Evolutionary conservation across 2,888 invertebrate species (phyloP), one percentile per base, ranked within the genome.

Genomic region (Cristatella mucedo): DNA sequence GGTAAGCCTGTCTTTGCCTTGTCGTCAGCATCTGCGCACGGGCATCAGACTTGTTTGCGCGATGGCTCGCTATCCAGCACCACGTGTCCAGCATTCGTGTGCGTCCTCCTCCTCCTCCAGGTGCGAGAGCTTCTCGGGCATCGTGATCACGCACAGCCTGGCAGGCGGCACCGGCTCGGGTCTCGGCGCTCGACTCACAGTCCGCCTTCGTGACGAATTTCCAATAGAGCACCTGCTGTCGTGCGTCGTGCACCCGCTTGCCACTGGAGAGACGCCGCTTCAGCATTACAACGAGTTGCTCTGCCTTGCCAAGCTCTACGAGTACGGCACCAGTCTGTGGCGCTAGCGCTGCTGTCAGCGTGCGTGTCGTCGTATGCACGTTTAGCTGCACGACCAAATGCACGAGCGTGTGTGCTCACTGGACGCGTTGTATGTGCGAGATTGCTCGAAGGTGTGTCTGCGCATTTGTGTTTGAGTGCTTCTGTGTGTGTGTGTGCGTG

Each of bases 151-250:
- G 36, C 62, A 62, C 51, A 63, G 63, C 46, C 44, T 63, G 4
- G 55, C 56, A 43, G 64, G 64, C 4, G 64, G 64, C 2, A 64
- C 64, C 3, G 64, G 64, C 2, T 60, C 63, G 53, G 61, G 62
- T 13, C 46, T 64, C 21, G 61, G 62, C 22, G 57, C 61, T 4
- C 48, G 53, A 13, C 47, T 63, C 24, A 46, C 48, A 19, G 59
- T 63, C 47, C 21, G 42, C 6, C 39, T 64, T 21, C 41, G 57
- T 20, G 60, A 62, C 21, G 53, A 52, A 29, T 60, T 54, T 41
- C 53, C 57, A 1, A 41, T 57, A 40, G 46, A 51, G 24, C 52
- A 58, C 40, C 42, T 61, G 15, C 42, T 60, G 44, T 55, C 57
- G 9, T 61, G 59, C 47, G 50, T 53, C 4, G 53, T 62, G 36